Evolutionary conservation across 2,888 invertebrate species (phyloP), one percentile per base, ranked within the genome.

Genomic region (Sarcophaga rosellei): DNA sequence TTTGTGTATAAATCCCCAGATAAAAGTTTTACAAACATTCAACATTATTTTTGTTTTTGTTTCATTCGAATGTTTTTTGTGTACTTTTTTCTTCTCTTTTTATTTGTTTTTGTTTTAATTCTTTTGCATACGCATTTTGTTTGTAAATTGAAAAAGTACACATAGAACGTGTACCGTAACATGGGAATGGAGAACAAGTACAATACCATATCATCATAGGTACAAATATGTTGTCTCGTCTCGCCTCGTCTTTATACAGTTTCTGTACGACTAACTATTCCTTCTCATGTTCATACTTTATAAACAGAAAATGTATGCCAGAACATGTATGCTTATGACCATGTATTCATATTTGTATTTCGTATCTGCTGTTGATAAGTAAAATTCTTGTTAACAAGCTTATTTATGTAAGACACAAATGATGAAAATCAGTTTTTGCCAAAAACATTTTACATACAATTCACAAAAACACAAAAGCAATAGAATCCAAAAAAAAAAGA

Each of bases 21-120:
- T 75, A 84, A 82, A 84, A 84, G 75, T 80, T 70, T 75, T 59
- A 57, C 75, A 84, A 80, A 79, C 79, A 84, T 66, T 82, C 61
- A 68, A 69, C 47, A 69, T 20, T 57, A 45, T 63, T 53, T 44
- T 20, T 68, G 10, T 69, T 47, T 69, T 47, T 21, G 2, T 47
- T 53, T n/a, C 47, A 15, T 35, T 35, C 35, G 35, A 35, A 35
- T 35, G 0, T 35, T 35, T 35, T 35, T 35, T 6, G 6, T 35
- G 35, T 35, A 1, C 35, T 35, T 6, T 35, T 35, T 35, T 35
- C 35, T 35, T 35, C 35, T 35, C 6, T 35, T 35, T 35, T 35
- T 35, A 35, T 35, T 35, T 35, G 35, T 35, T 35, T 35, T 35
- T 35, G 35, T 47, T 47, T 47, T 53, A 53, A 21, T 65, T 25